These are phyloP conservation scores for Malurus elegans DNA, from an alignment of 2,113 vertebrate species.

Conservation along the genomic window DNA sequence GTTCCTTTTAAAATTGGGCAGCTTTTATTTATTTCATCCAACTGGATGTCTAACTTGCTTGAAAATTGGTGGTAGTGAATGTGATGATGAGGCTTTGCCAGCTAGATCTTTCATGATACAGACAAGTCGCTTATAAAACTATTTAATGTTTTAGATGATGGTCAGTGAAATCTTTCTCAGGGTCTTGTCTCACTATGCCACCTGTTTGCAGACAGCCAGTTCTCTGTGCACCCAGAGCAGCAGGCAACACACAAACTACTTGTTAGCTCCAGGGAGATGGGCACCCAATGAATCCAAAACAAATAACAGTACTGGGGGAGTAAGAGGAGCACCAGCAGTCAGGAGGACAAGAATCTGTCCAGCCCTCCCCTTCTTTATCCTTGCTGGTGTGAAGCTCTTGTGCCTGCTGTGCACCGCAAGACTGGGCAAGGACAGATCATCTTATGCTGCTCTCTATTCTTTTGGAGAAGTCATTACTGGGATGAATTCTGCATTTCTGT, in stretches of 20 bases:
- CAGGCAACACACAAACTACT: not conserved
- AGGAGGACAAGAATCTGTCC: not conserved
- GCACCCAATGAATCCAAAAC: not conserved
- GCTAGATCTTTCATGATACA: not conserved
- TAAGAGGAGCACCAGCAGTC: not conserved
- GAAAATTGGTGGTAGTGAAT: not conserved
- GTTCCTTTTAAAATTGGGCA: not conserved
- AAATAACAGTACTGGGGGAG: not conserved
- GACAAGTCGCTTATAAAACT: not conserved
- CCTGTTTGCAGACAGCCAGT: not conserved
- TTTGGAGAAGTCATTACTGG: not conserved
- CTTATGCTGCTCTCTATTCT: not conserved
- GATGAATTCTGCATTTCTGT: not conserved
- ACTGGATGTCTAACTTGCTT: not conserved
- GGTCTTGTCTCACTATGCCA: not conserved
- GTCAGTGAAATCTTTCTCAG: not conserved
- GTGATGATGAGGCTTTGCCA: not conserved
- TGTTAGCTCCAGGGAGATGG: accelerated
- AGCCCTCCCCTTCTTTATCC: not conserved
- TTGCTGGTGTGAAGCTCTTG: not conserved
- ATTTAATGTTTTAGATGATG: not conserved
- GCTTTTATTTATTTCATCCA: not conserved
- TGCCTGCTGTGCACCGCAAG: not conserved
- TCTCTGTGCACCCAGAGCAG: not conserved
- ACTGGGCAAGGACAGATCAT: accelerated